phyloP scores from a whole-genome alignment of 2,113 vertebrate genomes.

The Greenwoodochromis staneri region DNA sequence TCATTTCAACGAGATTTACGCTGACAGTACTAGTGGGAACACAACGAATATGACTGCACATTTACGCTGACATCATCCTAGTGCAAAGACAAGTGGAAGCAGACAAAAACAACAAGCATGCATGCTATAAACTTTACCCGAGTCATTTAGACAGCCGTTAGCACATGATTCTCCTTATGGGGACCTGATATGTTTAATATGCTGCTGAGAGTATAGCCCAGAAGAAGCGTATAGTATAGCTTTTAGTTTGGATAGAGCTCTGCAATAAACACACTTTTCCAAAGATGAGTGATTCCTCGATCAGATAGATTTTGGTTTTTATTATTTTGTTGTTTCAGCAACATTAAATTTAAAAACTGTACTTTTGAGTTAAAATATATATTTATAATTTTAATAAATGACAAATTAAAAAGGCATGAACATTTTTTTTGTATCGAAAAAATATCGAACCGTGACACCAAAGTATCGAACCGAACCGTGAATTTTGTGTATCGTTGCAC shows the following conservation, averaged over 20 bases:
- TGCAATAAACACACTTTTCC: neutral
- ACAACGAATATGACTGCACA: too few species aligned
- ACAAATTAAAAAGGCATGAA: neutral
- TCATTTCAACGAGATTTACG: neutral
- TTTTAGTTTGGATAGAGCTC: neutral
- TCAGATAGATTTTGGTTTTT: neutral
- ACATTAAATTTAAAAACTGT: neutral
- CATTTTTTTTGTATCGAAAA: neutral
- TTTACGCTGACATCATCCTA: too few species aligned
- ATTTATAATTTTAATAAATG: neutral
- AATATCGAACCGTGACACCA: fast-evolving
- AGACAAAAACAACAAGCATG: too few species aligned
- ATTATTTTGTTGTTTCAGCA: neutral
- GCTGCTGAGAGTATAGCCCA: neutral
- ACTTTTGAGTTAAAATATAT: neutral
- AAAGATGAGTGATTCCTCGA: fast-evolving
- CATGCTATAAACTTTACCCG: too few species aligned
- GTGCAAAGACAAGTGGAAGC: too few species aligned
- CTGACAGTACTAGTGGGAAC: too few species aligned
- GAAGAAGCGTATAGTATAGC: neutral
- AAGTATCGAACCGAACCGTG: neutral
- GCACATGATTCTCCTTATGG: fast-evolving
- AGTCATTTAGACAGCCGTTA: neutral
- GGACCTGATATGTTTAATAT: neutral
- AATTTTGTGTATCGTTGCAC: neutral